A percentile compares a stretch with the other conserved stretches of the same genome.
phyloP scores from a whole-genome alignment of 2,797 vertebrate genomes.

The Mus minutoides region DNA sequence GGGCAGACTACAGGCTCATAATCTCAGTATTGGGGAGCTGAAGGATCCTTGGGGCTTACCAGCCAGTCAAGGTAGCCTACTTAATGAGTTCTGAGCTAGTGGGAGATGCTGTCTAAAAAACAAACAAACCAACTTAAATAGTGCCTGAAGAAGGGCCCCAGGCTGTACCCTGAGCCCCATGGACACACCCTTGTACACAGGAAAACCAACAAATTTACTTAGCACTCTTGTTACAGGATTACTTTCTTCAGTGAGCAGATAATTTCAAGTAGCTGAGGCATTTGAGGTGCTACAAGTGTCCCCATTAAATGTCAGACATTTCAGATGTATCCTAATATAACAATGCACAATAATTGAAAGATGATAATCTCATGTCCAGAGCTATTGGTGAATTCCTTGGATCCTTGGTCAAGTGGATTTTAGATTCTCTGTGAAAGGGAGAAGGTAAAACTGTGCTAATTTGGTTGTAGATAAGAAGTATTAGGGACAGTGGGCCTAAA shows the following conservation, averaged over 20 bases:
- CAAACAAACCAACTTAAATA: not conserved
- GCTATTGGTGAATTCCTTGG: not conserved
- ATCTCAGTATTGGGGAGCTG: not conserved
- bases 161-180: not conserved
- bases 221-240: not conserved
- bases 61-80: not conserved
- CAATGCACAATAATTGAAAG: not conserved
- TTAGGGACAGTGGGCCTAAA: not conserved
- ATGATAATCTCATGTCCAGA: not conserved
- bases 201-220: not conserved
- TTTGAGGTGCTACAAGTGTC: not conserved
- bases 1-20: not conserved
- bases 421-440: not conserved
- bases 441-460: not conserved
- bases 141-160: not conserved
- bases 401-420: not conserved
- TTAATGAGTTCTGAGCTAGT: not conserved
- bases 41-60: not conserved
- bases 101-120: not conserved
- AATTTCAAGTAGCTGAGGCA: not conserved
- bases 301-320: not conserved
- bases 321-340: not conserved
- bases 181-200: not conserved
- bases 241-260: not conserved
- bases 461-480: slow-evolving; percentile 36